phyloP scores from a whole-genome alignment of 1,140 invertebrate genomes.

The Drosophila malerkotliana region DNA sequence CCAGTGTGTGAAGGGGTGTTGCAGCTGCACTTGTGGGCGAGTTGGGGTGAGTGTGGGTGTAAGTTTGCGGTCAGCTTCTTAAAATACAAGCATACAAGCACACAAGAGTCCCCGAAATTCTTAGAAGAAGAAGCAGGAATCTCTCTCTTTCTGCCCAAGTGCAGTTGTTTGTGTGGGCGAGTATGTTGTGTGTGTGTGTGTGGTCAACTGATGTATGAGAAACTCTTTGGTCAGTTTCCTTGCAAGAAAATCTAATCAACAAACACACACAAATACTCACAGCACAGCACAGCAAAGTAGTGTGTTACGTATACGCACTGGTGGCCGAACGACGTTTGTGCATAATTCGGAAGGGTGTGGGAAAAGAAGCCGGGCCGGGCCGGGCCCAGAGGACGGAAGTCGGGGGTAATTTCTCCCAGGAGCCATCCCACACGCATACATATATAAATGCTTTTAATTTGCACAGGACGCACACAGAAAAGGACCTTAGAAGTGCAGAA shows the following conservation, averaged over 20 bases:
- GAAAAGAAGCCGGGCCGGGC: background rate
- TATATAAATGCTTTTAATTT: slow-evolving; percentile 77
- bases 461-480: slow-evolving; percentile 57
- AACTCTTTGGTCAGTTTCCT: slow-evolving; percentile 80
- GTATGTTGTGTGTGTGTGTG: slow-evolving; percentile 29
- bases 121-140: slow-evolving; percentile 66
- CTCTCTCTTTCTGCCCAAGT: slow-evolving; percentile 30
- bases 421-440: slow-evolving; percentile 41
- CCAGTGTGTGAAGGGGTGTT: slow-evolving; percentile 15
- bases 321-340: slow-evolving; percentile 65
- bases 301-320: slow-evolving; percentile 74
- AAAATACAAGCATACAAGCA: slow-evolving; percentile 63
- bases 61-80: slow-evolving; percentile 68
- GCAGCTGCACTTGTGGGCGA: slow-evolving; percentile 44
- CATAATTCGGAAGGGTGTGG: slow-evolving; percentile 61
- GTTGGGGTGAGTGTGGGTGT: slow-evolving; percentile 1
- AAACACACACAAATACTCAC: slow-evolving; percentile 42
- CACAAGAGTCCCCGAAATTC: slow-evolving; percentile 55
- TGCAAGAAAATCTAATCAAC: slow-evolving; percentile 82
- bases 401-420: slow-evolving; percentile 71
- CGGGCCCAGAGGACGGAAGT: background rate
- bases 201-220: slow-evolving; percentile 70
- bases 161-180: slow-evolving; percentile 4
- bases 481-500: slow-evolving; percentile 53
- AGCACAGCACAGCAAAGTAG: slow-evolving; percentile 22